Evolutionary conservation across 2,113 vertebrate genomes (phyloP), one percentile per base, ranked within the genome.

Genomic region (Megaleporinus macrocephalus): DNA sequence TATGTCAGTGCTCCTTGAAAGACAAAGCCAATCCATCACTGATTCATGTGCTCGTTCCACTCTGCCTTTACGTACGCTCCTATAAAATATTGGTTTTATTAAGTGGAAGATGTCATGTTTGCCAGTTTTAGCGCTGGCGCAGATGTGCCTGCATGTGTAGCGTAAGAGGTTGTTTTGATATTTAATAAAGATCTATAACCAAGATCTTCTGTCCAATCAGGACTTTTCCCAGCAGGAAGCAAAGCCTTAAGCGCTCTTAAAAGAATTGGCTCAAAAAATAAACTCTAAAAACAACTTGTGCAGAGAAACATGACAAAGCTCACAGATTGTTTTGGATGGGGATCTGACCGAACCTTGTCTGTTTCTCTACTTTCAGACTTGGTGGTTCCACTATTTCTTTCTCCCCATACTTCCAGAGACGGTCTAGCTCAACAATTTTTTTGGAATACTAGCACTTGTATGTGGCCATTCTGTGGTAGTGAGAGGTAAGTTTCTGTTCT

Each of bases 371-470:
- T 87, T 87, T 66, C 81, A 13, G 20, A 49, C 76, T 59, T 11
- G 77, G 85, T 77, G 82, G 87, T 85, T 53, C 63, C 36, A 80
- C 75, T 86, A 49, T 73, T 79, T 85, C 61, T 66, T 68, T 79
- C 73, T 76, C 29, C 36, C 59, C 6, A 22, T 61, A 86, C 81
- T 27, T 77, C 49, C 75, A 57, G 27, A 33, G 10, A 44, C 74
- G 51, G 13, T 36, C 73, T 44, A 66, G 70, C 14, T 49, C 49
- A 73, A 78, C 73, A 44, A 77, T 76, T 18, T 16, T 51, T 51
- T 18, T 49, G 47, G 41, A 44, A 44, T 9, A 10, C 41, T 44
- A 11, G 41, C 33, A 36, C 41, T 44, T 44, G 41, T 44, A 62
- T 70, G 59, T 68, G 69, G 55, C 55, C 30, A 41, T 57, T 59